Base-by-base conservation (phyloP, 2,888 invertebrate genomes). In the Eupithecia subumbrata region DNA sequence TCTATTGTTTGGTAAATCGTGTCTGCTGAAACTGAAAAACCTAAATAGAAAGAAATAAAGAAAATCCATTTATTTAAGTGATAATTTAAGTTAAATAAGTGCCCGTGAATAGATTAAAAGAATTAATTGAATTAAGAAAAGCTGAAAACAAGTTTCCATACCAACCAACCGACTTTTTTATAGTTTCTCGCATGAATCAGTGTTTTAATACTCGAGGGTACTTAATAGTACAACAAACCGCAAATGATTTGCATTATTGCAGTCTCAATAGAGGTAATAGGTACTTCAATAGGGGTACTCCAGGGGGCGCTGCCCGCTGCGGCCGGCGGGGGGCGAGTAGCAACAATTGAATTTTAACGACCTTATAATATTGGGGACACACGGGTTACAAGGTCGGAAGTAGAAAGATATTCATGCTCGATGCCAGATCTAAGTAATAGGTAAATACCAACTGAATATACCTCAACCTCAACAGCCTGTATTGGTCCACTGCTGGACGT, bases 271-370 rank as follows among this genome's bases (percentile, higher is more conserved):
- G 92, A 92, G 90, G 92, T 93, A 94, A 0, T 34, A 34, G n/a
- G 93, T 93, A 94, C 92, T 91, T 91, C 89, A 88, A 89, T 89
- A 87, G 90, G 3, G 18, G 34, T 30, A n/a, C n/a, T 30, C 64
- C 16, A 9, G 9, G 12, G 37, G 66, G 66, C 16, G 64, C n/a
- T 89, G 89, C 68, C 22, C 22, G 87, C 73, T 84, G 84, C 86
- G 85, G 86, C 14, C 84, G 89, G 81, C 22, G 84, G 86, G 87
- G 91, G 91, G 91, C 85, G 89, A 90, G 88, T 86, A 84, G 88
- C 89, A 88, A 94, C 94, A 94, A 94, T 94, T 94, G 94, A 94
- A 94, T 94, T 94, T 94, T 93, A 94, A 94, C 92, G 93, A 94
- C 89, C 91, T 91, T 78, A 87, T 91, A 91, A 92, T 92, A 87